phyloP scores from a whole-genome alignment of 2,797 vertebrate species.

The Oreonectes daqikongensis region DNA sequence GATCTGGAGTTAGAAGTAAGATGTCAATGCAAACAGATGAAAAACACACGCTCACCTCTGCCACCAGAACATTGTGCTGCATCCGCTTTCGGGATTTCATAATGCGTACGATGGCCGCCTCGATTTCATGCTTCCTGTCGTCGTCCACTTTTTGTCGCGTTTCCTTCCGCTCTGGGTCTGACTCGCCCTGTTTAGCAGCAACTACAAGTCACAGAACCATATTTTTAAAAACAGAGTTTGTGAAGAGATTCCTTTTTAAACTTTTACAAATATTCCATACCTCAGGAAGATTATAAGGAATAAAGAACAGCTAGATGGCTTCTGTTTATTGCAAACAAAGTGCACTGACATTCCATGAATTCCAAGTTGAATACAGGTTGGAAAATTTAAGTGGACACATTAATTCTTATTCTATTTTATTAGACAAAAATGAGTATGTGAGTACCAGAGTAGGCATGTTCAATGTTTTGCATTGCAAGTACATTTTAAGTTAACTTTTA shows the following conservation, averaged over 20 bases:
- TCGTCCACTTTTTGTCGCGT: slow-evolving; percentile 97
- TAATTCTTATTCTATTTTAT: too few species aligned
- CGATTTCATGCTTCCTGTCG: slow-evolving; percentile 97
- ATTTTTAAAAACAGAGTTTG: neutral
- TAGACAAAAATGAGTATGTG: too few species aligned
- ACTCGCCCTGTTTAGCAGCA: slow-evolving; percentile 98
- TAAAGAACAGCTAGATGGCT: too few species aligned
- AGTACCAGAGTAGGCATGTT: too few species aligned
- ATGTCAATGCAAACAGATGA: neutral
- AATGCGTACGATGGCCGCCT: slow-evolving; percentile 97
- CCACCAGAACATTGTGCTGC: slow-evolving; percentile 98
- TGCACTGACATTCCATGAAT: too few species aligned
- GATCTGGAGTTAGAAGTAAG: neutral
- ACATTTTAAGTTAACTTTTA: too few species aligned
- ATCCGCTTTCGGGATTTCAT: slow-evolving; percentile 99
- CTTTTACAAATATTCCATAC: neutral
- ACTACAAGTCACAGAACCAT: slow-evolving; percentile 71
- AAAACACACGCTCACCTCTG: slow-evolving; percentile 81
- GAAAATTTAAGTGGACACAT: too few species aligned
- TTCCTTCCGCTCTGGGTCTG: slow-evolving; percentile 95
- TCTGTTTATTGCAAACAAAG: too few species aligned
- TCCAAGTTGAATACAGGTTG: too few species aligned
- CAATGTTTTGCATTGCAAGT: too few species aligned
- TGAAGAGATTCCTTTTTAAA: neutral
- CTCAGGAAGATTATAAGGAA: too few species aligned